These are phyloP conservation scores for Calonectris borealis DNA, from an alignment of 2,113 vertebrate species.

Conservation along the genomic window DNA sequence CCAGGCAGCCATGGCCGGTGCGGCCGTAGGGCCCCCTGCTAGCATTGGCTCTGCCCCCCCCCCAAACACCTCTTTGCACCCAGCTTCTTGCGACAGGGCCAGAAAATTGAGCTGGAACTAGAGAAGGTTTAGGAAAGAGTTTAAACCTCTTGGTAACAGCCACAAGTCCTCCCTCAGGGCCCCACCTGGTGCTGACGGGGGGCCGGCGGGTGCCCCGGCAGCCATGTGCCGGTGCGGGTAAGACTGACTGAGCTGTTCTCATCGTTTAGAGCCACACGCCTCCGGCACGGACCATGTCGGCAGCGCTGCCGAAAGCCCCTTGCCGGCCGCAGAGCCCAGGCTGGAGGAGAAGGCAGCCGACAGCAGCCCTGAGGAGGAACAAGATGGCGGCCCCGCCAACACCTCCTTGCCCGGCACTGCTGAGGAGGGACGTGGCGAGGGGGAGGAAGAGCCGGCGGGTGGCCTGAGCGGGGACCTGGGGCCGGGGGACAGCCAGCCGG, in stretches of 20 bases:
- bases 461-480: neutral
- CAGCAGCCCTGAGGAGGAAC: slow-evolving; percentile 21
- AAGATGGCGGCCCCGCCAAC: neutral
- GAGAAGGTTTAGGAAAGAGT: slow-evolving; percentile 16
- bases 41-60: neutral
- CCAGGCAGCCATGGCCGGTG: fast-evolving
- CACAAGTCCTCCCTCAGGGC: neutral
- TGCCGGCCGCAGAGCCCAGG: slow-evolving; percentile 54
- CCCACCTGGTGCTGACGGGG: fast-evolving
- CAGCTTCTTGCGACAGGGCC: slow-evolving; percentile 23
- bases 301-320: slow-evolving; percentile 59
- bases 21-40: neutral
- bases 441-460: no score
- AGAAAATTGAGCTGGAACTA: neutral
- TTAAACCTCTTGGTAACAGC: neutral
- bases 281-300: slow-evolving; percentile 67
- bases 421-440: neutral
- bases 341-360: slow-evolving; percentile 54
- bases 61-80: slow-evolving; percentile 28
- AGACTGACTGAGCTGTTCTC: slow-evolving; percentile 82
- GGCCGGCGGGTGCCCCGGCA: neutral
- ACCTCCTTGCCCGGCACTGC: fast-evolving
- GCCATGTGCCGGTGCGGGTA: fast-evolving
- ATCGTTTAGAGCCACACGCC: slow-evolving; percentile 76
- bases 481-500: neutral